Conservation (phyloP, 2,113 vertebrate genomes). For the Otus sunia region DNA sequence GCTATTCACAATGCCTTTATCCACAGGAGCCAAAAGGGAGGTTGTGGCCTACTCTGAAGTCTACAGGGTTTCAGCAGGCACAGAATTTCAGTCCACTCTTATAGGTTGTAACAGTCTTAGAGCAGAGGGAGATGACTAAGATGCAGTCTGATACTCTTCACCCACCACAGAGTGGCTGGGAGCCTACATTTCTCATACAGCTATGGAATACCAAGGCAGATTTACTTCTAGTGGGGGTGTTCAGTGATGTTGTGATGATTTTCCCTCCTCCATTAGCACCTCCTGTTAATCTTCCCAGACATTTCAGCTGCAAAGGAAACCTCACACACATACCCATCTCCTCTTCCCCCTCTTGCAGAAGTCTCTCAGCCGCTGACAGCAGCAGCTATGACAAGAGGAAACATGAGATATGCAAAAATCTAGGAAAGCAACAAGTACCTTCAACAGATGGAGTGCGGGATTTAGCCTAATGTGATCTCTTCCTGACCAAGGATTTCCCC, state of each 20-base stretch:
- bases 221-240: background rate
- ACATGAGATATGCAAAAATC: background rate
- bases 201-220: background rate
- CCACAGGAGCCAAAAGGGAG: background rate
- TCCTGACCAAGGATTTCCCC: background rate
- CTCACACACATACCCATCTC: background rate
- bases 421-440: background rate
- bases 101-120: background rate
- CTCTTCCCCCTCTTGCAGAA: background rate
- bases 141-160: background rate
- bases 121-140: background rate
- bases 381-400: background rate
- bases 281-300: background rate
- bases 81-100: background rate
- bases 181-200: background rate
- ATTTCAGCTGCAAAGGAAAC: background rate
- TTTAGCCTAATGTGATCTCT: background rate
- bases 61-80: background rate
- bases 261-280: background rate
- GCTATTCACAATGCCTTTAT: background rate
- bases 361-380: background rate
- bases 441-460: background rate
- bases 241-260: background rate
- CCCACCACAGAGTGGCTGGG: background rate
- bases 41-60: background rate